Conservation (phyloP, 2,888 invertebrate species). For the Trachelus stipa region DNA sequence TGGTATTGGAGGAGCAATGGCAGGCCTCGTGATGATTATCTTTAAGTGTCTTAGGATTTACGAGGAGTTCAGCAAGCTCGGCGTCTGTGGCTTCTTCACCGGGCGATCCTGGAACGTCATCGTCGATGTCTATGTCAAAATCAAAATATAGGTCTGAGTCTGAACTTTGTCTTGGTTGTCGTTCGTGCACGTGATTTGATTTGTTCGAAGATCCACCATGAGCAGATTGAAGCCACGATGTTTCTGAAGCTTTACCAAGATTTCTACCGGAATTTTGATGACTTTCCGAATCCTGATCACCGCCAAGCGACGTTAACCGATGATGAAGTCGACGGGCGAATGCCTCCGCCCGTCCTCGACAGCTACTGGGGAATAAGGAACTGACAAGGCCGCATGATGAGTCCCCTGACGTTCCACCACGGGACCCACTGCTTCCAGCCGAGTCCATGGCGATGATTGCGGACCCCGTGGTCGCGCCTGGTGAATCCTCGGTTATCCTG, state of each 20-base stretch:
- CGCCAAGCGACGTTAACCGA: conserved; percentile 78
- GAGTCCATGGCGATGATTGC: conserved; percentile 51
- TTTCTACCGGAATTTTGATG: conserved; percentile 19
- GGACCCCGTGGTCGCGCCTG: conserved; percentile 10
- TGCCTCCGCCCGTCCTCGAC: conserved; percentile 83
- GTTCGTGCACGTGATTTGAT: conserved; percentile 59
- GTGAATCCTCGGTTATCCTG: not conserved
- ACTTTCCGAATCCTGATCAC: conserved; percentile 59
- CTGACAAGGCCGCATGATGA: conserved; percentile 55
- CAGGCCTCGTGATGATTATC: conserved; percentile 48
- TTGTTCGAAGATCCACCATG: conserved; percentile 40
- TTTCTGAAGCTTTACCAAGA: conserved; percentile 37
- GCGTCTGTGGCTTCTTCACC: conserved; percentile 69
- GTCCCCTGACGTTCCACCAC: conserved; percentile 44
- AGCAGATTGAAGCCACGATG: conserved; percentile 48
- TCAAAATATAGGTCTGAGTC: conserved; percentile 60
- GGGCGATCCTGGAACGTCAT: conserved; percentile 79
- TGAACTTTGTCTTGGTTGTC: conserved; percentile 68
- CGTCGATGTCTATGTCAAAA: conserved; percentile 52
- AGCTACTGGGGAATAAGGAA: conserved; percentile 72
- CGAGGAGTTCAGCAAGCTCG: conserved; percentile 67
- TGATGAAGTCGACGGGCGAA: conserved; percentile 83
- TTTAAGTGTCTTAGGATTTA: conserved; percentile 52
- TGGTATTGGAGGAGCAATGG: conserved; percentile 69
- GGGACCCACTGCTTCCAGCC: conserved; percentile 71